Evolutionary conservation across 2,888 invertebrate species (phyloP).

Genomic region (Andrena fulva): DNA sequence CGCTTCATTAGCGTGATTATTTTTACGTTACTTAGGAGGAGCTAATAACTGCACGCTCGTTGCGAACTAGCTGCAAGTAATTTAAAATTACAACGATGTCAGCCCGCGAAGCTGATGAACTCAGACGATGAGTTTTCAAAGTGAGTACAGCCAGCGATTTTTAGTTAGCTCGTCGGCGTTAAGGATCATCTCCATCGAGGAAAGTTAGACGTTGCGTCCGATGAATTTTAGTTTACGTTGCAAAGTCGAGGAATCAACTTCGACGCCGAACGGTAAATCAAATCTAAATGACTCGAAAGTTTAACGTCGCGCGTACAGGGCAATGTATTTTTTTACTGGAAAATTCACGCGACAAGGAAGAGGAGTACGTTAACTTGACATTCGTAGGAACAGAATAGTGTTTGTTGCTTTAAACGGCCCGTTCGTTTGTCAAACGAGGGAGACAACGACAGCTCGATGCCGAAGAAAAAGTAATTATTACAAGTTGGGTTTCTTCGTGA

Average conservation of each 20-base stretch:
- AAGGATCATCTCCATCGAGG: slow-evolving; percentile 35
- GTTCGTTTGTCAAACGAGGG: background rate
- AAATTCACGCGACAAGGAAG: background rate
- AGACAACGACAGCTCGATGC: slow-evolving; percentile 4
- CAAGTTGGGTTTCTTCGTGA: slow-evolving; percentile 37
- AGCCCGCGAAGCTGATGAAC: slow-evolving; percentile 51
- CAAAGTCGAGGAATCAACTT: slow-evolving; percentile 23
- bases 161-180: slow-evolving; percentile 42
- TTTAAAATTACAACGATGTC: slow-evolving; percentile 58
- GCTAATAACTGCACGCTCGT: slow-evolving; percentile 40
- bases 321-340: background rate
- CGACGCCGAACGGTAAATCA: slow-evolving; percentile 18
- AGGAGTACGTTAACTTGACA: background rate
- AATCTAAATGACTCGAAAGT: background rate
- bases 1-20: slow-evolving; percentile 35
- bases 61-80: slow-evolving; percentile 40
- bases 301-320: background rate
- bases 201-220: slow-evolving; percentile 50
- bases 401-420: slow-evolving; percentile 2
- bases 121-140: slow-evolving; percentile 48
- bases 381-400: background rate
- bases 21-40: slow-evolving; percentile 44
- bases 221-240: slow-evolving; percentile 45
- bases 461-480: slow-evolving; percentile 47
- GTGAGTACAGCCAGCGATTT: slow-evolving; percentile 40